Evolutionary conservation across 2,797 vertebrate species (phyloP).

Genomic region (Brachyalestes nurse): DNA sequence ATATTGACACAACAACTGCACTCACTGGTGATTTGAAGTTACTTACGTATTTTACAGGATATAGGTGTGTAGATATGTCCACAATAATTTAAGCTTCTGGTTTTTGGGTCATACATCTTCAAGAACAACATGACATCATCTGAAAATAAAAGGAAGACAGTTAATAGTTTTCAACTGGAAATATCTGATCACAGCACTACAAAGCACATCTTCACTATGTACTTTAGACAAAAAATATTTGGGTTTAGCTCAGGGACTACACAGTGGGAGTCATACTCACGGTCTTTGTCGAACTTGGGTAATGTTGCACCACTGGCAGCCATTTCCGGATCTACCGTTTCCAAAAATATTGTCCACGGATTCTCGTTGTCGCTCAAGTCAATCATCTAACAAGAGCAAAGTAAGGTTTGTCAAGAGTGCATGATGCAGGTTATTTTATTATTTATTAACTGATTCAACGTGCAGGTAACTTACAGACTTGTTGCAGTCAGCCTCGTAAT

Average conservation of each 20-base stretch:
- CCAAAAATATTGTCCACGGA: conserved; percentile 99
- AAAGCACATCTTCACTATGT: neutral
- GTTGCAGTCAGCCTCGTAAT: conserved; percentile 97
- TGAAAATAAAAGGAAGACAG: conserved; percentile 61
- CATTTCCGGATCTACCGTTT: conserved; percentile 98
- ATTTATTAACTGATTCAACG: neutral
- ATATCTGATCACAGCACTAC: neutral
- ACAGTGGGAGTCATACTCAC: conserved; percentile 77
- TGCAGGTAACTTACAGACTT: conserved; percentile 84
- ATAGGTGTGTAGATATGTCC: conserved; percentile 99
- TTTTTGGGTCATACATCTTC: conserved; percentile 99
- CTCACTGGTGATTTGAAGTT: neutral
- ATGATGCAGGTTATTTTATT: neutral
- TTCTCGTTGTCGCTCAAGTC: conserved; percentile 99
- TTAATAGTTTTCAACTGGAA: neutral
- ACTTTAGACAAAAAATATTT: neutral
- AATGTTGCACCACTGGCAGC: conserved; percentile 96
- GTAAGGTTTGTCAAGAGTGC: neutral
- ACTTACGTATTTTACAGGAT: conserved; percentile 99
- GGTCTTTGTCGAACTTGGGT: conserved; percentile 99
- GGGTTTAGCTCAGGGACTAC: neutral
- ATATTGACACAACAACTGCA: neutral
- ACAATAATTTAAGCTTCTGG: conserved; percentile 99
- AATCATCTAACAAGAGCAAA: conserved; percentile 86
- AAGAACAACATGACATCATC: conserved; percentile 99